Conservation (phyloP, 1,140 invertebrate genomes). For the Geopemphigus sp. region DNA sequence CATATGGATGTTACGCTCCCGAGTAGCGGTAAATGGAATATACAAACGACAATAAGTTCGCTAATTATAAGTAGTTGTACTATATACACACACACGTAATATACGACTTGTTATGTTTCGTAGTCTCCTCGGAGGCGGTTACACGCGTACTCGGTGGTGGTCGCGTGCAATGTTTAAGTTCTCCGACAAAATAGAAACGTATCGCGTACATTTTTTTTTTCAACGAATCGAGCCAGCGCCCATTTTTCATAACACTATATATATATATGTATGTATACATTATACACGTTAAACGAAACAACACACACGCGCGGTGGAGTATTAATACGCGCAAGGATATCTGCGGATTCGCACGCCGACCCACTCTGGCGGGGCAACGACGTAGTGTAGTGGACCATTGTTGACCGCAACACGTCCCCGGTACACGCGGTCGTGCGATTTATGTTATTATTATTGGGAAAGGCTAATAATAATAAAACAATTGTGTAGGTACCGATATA, state of each 20-base stretch:
- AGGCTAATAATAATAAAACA: constrained; percentile 1
- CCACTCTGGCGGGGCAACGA: background rate
- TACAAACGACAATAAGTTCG: constrained; percentile 17
- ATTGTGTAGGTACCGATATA: background rate
- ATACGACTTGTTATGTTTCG: constrained; percentile 11
- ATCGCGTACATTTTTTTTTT: background rate
- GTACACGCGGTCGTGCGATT: background rate
- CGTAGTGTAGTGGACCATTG: background rate
- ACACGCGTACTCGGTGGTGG: background rate
- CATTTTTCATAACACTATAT: background rate
- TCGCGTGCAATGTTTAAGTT: constrained; percentile 15
- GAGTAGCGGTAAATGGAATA: background rate
- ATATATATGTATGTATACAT: too few relatives aligned
- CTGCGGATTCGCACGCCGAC: background rate
- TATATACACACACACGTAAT: background rate
- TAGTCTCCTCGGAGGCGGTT: background rate
- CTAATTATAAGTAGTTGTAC: background rate
- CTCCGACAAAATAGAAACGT: background rate
- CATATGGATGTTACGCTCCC: too few relatives aligned
- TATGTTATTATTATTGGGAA: constrained; percentile 11
- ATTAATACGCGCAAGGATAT: background rate
- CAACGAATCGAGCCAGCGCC: background rate
- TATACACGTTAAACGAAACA: background rate
- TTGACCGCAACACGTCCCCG: constrained; percentile 18
- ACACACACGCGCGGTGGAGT: background rate